A percentile compares a stretch with the other conserved stretches of the same genome.
Evolutionary conservation across 2,113 vertebrate species (phyloP).

Genomic region (Odocoileus virginianus): DNA sequence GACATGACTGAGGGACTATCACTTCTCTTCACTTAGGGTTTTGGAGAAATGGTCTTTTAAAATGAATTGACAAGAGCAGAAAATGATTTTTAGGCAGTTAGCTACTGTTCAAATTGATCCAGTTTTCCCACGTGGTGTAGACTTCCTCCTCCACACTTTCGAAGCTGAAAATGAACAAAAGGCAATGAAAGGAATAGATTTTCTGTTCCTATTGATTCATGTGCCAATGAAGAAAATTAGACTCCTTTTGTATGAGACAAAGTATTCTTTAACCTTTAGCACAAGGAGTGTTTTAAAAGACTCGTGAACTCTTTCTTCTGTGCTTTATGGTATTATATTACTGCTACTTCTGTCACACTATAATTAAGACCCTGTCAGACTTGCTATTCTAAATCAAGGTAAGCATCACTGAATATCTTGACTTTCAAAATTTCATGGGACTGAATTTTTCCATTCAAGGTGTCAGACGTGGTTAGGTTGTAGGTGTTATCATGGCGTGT

Average conservation of each 20-base stretch:
- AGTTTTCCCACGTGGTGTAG: background rate
- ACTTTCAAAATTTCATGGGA: background rate
- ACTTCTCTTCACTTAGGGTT: background rate
- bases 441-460: conserved; percentile 56
- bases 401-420: conserved; percentile 59
- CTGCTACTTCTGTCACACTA: conserved; percentile 26
- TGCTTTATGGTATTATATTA: conserved; percentile 34
- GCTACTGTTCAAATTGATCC: background rate
- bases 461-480: conserved; percentile 32
- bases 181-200: background rate
- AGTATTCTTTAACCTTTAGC: conserved; percentile 35
- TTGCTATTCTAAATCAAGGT: conserved; percentile 62
- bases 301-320: conserved; percentile 7
- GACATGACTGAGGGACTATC: background rate
- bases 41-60: background rate
- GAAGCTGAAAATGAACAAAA: background rate
- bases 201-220: background rate
- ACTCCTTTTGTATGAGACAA: background rate
- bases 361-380: conserved; percentile 67
- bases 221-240: background rate
- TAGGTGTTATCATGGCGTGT: background rate
- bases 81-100: background rate
- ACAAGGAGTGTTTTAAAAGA: background rate
- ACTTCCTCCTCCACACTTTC: background rate
- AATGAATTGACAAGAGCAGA: background rate